Conservation (phyloP, 1,140 invertebrate genomes). For the Drepana arcuata region DNA sequence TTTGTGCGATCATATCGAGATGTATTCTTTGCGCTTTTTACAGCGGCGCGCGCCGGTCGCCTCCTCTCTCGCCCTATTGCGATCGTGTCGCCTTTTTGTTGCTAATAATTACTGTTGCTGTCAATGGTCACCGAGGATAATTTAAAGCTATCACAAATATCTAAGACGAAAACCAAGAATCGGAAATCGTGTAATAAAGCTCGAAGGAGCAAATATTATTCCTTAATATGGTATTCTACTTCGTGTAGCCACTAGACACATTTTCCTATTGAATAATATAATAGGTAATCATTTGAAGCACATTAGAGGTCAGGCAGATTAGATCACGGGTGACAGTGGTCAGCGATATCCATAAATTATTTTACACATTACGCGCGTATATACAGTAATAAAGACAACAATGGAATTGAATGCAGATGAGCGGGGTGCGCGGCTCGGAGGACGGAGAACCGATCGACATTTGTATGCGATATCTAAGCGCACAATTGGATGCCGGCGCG, state of each 20-base stretch:
- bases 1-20: conserved; percentile 72
- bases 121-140: conserved; percentile 15
- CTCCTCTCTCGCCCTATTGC: conserved; percentile 55
- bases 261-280: too few species aligned
- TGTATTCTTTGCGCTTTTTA: conserved; percentile 72
- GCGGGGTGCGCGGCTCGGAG: conserved; percentile 26
- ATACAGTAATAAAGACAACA: conserved; percentile 65
- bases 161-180: too few species aligned
- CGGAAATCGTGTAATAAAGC: too few species aligned
- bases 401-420: conserved; percentile 71
- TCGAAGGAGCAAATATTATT: too few species aligned
- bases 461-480: conserved; percentile 70
- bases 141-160: too few species aligned
- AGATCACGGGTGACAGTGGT: conserved; percentile 25
- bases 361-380: conserved; percentile 56
- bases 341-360: conserved; percentile 56
- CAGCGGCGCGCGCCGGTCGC: conserved; percentile 43
- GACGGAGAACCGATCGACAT: conserved; percentile 55
- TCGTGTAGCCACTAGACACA: too few species aligned
- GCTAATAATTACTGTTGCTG: conserved; percentile 52
- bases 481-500: conserved; percentile 68
- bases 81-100: conserved; percentile 57
- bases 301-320: too few species aligned
- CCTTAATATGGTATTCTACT: too few species aligned
- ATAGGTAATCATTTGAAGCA: too few species aligned